Evolutionary conservation across 2,797 vertebrate genomes (phyloP), one percentile per base, ranked within the genome.

Genomic region (Oreochromis grahami): DNA sequence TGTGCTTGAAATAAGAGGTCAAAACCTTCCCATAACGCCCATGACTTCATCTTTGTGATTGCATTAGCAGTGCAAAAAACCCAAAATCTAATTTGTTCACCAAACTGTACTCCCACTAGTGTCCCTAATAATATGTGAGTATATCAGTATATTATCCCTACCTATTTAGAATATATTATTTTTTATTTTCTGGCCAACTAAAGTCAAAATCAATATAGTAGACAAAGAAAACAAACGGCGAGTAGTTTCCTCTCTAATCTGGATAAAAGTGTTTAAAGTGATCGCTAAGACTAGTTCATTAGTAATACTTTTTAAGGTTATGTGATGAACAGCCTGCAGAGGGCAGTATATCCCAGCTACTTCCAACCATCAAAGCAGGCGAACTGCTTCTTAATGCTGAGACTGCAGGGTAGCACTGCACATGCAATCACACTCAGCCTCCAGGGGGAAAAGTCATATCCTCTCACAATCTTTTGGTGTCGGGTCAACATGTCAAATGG

Each of bases 401-500:
- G 21, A 3, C 14, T 29, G 53, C 74, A 79, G n/a, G 38, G 74
- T 0, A 63, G 78, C 80, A 79, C 84, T 86, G 85, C 84, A 84
- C 83, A 88, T 84, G 86, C 76, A 80, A 81, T 83, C 82, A 82
- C 90, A 86, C 56, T 77, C 78, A 48, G 50, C 78, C 83, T 51
- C 14, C 32, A 65, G 65, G 51, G 55, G 60, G 5, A 21, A 52
- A 82, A 82, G 34, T 14, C 41, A 43, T 65, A 77, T 85, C 70
- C 43, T 81, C 29, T 84, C 81, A 88, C 86, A 81, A 78, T 80
- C 85, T 78, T 76, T 76, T 65, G 53, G 43, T 86, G 77, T 87
- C 53, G 7, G 76, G 77, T 58, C 43, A 85, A 89, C 26, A 2
- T 41, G 78, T 90, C 60, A 85, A 68, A 85, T 41, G 3, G 88